Evolutionary conservation across 1,140 invertebrate species (phyloP).

Genomic region (Drosophila teissieri): DNA sequence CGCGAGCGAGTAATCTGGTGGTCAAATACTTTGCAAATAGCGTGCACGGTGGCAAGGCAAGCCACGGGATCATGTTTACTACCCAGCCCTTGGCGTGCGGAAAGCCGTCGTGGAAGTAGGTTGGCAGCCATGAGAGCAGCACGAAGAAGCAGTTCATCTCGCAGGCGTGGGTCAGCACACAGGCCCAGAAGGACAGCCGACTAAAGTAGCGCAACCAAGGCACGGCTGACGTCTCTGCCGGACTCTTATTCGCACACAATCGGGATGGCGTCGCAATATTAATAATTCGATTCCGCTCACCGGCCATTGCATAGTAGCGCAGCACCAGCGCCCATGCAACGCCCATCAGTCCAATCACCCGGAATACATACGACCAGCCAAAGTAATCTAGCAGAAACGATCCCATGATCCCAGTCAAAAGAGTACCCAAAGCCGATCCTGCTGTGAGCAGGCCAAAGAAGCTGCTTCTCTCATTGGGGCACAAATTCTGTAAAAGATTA

Average conservation of each 20-base stretch:
- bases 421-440: slow-evolving; percentile 88
- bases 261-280: slow-evolving; percentile 77
- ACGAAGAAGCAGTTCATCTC: slow-evolving; percentile 92
- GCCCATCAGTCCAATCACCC: slow-evolving; percentile 87
- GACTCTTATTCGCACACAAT: slow-evolving; percentile 67
- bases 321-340: slow-evolving; percentile 78
- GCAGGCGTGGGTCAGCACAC: slow-evolving; percentile 89
- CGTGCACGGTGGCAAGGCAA: slow-evolving; percentile 88
- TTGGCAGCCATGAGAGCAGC: slow-evolving; percentile 91
- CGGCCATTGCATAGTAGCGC: slow-evolving; percentile 82
- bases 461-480: slow-evolving; percentile 88
- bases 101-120: slow-evolving; percentile 91
- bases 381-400: slow-evolving; percentile 89
- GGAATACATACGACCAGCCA: slow-evolving; percentile 89
- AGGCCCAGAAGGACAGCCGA: slow-evolving; percentile 86
- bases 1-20: slow-evolving; percentile 86
- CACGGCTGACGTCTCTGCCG: slow-evolving; percentile 59
- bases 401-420: slow-evolving; percentile 89
- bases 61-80: slow-evolving; percentile 91
- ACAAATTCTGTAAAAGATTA: slow-evolving; percentile 84
- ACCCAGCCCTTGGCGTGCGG: slow-evolving; percentile 89
- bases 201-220: slow-evolving; percentile 82
- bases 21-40: slow-evolving; percentile 89
- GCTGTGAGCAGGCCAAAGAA: slow-evolving; percentile 90
- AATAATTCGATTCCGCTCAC: slow-evolving; percentile 75